phyloP scores from a whole-genome alignment of 2,888 invertebrate genomes.

The Microctonus brassicae region DNA sequence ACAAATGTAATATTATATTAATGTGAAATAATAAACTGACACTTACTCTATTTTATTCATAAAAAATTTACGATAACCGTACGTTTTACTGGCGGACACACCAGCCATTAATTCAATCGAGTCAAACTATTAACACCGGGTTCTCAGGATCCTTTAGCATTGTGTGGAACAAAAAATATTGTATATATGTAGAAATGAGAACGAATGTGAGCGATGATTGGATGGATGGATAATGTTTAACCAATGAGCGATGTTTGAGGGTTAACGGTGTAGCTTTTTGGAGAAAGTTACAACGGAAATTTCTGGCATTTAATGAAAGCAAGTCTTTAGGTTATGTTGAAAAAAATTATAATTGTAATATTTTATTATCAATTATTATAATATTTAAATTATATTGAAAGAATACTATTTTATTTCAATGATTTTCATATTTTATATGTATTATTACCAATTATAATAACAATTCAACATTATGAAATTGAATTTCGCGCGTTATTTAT shows the following conservation, averaged over 20 bases:
- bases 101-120: constrained; percentile 21
- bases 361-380: not conserved
- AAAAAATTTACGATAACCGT: not conserved
- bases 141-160: constrained; percentile 12
- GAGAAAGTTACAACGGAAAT: no score
- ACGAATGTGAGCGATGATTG: not conserved
- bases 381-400: not conserved
- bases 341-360: not conserved
- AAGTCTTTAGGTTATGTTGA: not conserved
- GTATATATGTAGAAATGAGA: no score
- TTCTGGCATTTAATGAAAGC: not conserved
- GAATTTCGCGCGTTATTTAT: not conserved
- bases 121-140: constrained; percentile 24
- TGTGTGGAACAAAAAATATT: not conserved
- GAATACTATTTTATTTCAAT: not conserved
- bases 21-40: not conserved
- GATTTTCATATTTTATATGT: not conserved
- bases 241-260: not conserved
- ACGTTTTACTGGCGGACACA: not conserved
- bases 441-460: not conserved
- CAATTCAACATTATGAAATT: not conserved
- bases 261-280: no score
- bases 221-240: not conserved
- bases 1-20: not conserved
- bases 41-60: not conserved